Base-by-base conservation (phyloP, 1,140 invertebrate species). In the Spodoptera litura region DNA sequence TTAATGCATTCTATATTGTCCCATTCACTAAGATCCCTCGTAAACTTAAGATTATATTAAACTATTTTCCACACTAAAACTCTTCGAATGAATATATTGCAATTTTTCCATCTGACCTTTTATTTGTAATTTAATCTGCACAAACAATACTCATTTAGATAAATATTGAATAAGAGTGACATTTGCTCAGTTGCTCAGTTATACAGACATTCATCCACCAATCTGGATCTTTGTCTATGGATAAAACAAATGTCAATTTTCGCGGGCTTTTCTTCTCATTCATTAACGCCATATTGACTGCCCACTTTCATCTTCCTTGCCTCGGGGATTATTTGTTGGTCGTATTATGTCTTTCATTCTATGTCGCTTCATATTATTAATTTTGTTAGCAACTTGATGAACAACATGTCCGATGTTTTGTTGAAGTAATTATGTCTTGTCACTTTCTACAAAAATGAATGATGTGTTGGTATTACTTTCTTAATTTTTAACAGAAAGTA, bases 251-350 rank as follows among this genome's bases (percentile, higher is more conserved):
- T 38, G 71, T 73, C 71, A 38, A 73, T 73, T 59, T 73, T 73
- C 56, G 31, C 55, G 56, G 12, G 66, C 52, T 55, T 31, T 31
- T 31, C 25, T 20, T 20, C 71, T 35, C 55, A 73, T 73, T 56
- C 55, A 59, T 73, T 73, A 73, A 9, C 71, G 71, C 55, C 55
- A 73, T 73, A 73, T 59, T 73, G 55, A 59, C 71, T 73, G 38
- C 35, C 71, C 38, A 73, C 55, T 58, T 58, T 73, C 55, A 58
- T 73, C 71, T 59, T 58, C 35, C 55, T 20, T 25, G 55, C 55
- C 71, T 59, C 44, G 20, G 64, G 64, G 64, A 68, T 68, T 68
- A 68, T 68, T 68, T 68, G 64, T 68, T 31, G 31, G 31, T 31
- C 2, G 3, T 31, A 31, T 31, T 31, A 27, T 68, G 51, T 15